Base-by-base conservation (phyloP, 2,888 invertebrate species). In the Calephelis perditalis region DNA sequence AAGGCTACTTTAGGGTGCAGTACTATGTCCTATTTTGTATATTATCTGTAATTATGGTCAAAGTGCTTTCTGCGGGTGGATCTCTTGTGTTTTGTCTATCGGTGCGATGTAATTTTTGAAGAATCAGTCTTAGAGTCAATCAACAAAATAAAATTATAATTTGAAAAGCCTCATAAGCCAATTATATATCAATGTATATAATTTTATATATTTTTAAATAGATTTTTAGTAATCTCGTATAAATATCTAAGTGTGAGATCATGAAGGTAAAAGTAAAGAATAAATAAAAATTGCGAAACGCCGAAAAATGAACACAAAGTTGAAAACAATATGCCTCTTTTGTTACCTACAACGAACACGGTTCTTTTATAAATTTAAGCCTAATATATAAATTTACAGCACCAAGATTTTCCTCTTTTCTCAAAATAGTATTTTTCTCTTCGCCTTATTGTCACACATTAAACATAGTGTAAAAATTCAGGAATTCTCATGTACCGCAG, bases 381-480 rank as follows among this genome's bases (percentile, higher is more conserved):
- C 89, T 89, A 90, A 89, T 90, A 89, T 89, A 90, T 89, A 83
- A 89, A 86, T 90, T 90, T 88, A 87, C 90, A 90, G 90, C 90
- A 90, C 90, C 90, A 90, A 90, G 87, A 86, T 88, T 87, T 89
- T 85, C 84, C 80, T 86, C 85, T 84, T 67, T 87, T 86, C 84
- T 86, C 86, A 88, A 89, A 88, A 88, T 87, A 86, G 81, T 81
- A 75, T 69, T 72, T 79, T 82, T 87, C 82, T 87, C 82, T 86
- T 87, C 84, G 85, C 88, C 84, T 90, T 90, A 89, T 90, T 89
- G 90, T 90, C 90, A 83, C 87, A 87, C 84, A 83, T 90, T 81
- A 81, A 87, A 85, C 81, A 82, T 86, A 88, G 86, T 86, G 83
- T 86, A 84, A 81, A 79, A 84, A 80, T 76, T 86, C 80, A 86